Evolutionary conservation across 1,140 invertebrate genomes (phyloP), one percentile per base, ranked within the genome.

Genomic region (Meloidogyne floridensis): DNA sequence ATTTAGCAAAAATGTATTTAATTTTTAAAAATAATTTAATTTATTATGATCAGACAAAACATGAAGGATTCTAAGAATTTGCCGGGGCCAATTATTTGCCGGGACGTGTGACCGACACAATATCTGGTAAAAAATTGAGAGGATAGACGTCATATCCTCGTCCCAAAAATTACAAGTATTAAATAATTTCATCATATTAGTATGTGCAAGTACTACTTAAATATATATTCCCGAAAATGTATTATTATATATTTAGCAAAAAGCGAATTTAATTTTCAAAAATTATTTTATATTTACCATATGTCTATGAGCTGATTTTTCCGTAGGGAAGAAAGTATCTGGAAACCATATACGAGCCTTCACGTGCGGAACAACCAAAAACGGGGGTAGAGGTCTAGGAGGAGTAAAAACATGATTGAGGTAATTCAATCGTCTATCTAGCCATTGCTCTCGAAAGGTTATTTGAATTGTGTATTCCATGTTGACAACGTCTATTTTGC

Each of bases 401-500:
- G 10, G 15, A n/a, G 59, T n/a, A 84, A 69, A 18, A 65, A 53
- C 59, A 93, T 93, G 85, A 94, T 94, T 91, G 96, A 94, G 90
- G 91, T 95, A 96, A 89, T 93, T 93, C 70, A 97, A 93, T 87
- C 95, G 92, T 90, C 95, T 94, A 91, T 97, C 95, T 90, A 94
- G 91, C 95, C 95, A 97, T 92, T 96, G 94, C 91, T 96, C 95
- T 91, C 95, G 93, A 92, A 97, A 96, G 84, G 95, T 96, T 90
- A 96, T 92, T 91, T 96, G 95, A 32, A 86, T 87, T 43, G 18
- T 75, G n/a, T 18, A 90, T 83, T 91, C 90, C 95, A 96, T 96
- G 93, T 95, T 95, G 93, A 95, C 95, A 94, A 96, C 95, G 92
- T 96, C 94, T 93, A 96, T 96, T 94, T 96, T 95, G 93, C 94